Base-by-base conservation (phyloP, 2,797 vertebrate species). In the Avahi laniger region DNA sequence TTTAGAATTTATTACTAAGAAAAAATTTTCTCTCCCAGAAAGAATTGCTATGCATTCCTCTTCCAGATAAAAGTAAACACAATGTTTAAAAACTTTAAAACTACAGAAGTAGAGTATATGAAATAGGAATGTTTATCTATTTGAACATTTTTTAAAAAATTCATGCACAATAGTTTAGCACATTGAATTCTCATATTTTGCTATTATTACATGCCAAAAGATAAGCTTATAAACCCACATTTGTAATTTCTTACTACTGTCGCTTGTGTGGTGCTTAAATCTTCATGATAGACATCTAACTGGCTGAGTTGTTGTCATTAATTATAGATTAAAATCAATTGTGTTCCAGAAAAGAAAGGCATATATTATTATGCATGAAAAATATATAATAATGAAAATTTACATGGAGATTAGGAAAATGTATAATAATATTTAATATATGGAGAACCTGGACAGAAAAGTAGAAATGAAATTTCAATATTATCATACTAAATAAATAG, bases 291-390 rank as follows among this genome's bases (percentile, higher is more conserved):
- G 10, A 76, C 1, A 65, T 70, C 12, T 41, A 81, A 30, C 14
- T 94, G 38, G 4, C 59, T 95, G 38, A 79, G 30, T 2, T 50
- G 10, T 90, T 73, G 18, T 57, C 50, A 79, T 86, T 76, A 82
- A 86, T 89, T 89, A 82, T 54, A 78, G 17, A 63, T 46, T 82
- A 89, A n/a, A 78, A 79, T 89, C 17, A 96, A 11, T 59, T 76
- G 30, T 65, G 80, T 83, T 8, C 18, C 20, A 85, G 73, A 72
- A 80, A 80, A 67, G 10, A 67, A 93, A 81, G 26, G 1, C 20
- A 12, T 84, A 48, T 69, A 22, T 75, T 89, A 63, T 72, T 72
- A 35, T 14, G 20, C 38, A 88, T 43, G 22, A 8, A 84, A 28
- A 69, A 26, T 17, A 13, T 57, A 46, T 5, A 35, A 54, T 79